phyloP scores from a whole-genome alignment of 2,113 vertebrate genomes.

The Otolemur garnettii region DNA sequence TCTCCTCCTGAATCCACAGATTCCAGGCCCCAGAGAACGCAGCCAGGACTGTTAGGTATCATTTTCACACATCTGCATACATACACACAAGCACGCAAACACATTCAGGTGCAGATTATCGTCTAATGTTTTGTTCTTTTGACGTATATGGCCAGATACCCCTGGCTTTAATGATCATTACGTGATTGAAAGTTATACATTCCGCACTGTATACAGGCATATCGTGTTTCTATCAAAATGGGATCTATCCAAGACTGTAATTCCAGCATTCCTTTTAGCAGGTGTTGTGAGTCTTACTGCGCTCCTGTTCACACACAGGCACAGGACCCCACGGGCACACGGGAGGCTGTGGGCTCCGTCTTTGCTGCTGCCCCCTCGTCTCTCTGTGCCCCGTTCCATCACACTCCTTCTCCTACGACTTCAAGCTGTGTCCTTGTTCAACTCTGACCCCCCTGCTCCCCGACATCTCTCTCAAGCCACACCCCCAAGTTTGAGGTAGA shows the following conservation, averaged over 20 bases:
- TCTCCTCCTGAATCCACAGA: background rate
- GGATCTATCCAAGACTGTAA: background rate
- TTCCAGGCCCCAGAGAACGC: background rate
- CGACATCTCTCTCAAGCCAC: too few species aligned
- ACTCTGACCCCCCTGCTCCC: background rate
- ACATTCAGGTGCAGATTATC: background rate
- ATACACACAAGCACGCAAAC: background rate
- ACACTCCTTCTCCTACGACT: rapidly evolving
- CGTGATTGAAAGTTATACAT: background rate
- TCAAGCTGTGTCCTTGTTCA: rapidly evolving
- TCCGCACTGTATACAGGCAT: too few species aligned
- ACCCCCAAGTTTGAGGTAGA: background rate
- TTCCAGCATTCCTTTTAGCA: background rate
- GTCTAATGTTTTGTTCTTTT: too few species aligned
- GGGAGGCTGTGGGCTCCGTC: rapidly evolving
- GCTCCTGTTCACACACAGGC: too few species aligned
- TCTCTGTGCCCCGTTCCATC: rapidly evolving
- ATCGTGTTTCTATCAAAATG: background rate
- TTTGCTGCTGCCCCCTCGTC: too few species aligned
- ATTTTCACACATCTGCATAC: background rate
- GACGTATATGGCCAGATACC: background rate
- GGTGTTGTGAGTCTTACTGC: background rate
- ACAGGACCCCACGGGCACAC: rapidly evolving
- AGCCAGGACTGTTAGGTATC: rapidly evolving
- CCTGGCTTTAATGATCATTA: background rate